phyloP scores from a whole-genome alignment of 2,113 vertebrate species.

The Glaucidium brasilianum region DNA sequence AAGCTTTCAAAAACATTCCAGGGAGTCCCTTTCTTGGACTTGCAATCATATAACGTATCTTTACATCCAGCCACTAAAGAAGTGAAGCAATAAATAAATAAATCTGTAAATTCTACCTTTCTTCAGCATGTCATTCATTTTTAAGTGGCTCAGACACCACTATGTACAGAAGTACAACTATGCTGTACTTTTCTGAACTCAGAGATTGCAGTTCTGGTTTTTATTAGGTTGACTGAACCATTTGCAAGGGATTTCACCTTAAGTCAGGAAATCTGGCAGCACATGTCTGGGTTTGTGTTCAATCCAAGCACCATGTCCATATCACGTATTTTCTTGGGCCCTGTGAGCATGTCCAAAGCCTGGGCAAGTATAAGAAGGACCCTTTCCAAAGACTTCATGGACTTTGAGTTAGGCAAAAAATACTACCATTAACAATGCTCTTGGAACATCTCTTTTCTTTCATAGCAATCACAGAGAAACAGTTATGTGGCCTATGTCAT shows the following conservation, averaged over 20 bases:
- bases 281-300: background rate
- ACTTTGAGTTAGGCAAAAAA: background rate
- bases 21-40: background rate
- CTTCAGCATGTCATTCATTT: background rate
- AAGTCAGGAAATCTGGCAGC: background rate
- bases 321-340: background rate
- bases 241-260: conserved; percentile 11
- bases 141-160: background rate
- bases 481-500: background rate
- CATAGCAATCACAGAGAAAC: background rate
- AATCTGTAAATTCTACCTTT: background rate
- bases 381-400: background rate
- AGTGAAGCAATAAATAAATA: background rate
- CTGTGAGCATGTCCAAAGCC: background rate
- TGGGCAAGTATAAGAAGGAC: background rate
- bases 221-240: background rate
- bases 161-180: background rate
- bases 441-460: conserved; percentile 5
- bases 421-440: background rate
- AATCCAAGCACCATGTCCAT: background rate
- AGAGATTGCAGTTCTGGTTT: background rate
- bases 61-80: background rate
- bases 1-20: conserved; percentile 13
- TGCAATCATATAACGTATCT: background rate
- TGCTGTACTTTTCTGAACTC: background rate